Conservation (phyloP, 2,113 vertebrate species). For the Trichomycterus rosablanca region DNA sequence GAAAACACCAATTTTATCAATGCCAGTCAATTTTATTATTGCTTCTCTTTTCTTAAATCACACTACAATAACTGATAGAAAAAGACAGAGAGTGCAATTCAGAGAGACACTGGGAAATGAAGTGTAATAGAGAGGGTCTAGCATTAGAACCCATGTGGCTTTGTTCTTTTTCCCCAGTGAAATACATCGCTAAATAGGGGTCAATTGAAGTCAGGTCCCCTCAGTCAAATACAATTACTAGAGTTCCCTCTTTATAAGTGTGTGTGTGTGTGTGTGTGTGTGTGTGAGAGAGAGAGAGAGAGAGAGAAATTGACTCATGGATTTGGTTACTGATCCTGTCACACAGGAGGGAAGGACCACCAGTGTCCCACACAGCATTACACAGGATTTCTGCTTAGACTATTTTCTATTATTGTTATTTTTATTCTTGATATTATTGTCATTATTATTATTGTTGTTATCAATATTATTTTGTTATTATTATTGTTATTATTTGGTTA, state of each 20-base stretch:
- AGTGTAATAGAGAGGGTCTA: conserved; percentile 55
- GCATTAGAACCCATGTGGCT: conserved; percentile 74
- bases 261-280: conserved; percentile 8
- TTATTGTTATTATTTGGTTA: too few relatives aligned
- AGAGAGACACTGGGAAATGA: too few relatives aligned
- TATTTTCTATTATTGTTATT: too few relatives aligned
- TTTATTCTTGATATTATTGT: too few relatives aligned
- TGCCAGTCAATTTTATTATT: too few relatives aligned
- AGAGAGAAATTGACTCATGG: conserved; percentile 9
- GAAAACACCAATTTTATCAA: too few relatives aligned
- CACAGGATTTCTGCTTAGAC: conserved; percentile 30
- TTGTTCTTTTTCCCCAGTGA: conserved; percentile 65
- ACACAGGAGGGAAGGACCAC: conserved; percentile 64
- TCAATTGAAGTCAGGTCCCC: conserved; percentile 71
- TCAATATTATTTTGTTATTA: too few relatives aligned
- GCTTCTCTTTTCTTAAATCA: too few relatives aligned
- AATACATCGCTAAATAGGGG: conserved; percentile 68
- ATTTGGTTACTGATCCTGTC: conserved; percentile 61
- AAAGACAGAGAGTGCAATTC: too few relatives aligned
- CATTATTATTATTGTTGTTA: too few relatives aligned
- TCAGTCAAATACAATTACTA: conserved; percentile 68
- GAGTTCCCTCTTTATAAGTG: conserved; percentile 32
- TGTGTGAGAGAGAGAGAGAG: conserved; percentile 42
- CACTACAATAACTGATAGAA: too few relatives aligned
- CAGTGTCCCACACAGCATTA: conserved; percentile 52